Conservation (phyloP, 2,888 invertebrate genomes). For the Drosophila multiciliata region DNA sequence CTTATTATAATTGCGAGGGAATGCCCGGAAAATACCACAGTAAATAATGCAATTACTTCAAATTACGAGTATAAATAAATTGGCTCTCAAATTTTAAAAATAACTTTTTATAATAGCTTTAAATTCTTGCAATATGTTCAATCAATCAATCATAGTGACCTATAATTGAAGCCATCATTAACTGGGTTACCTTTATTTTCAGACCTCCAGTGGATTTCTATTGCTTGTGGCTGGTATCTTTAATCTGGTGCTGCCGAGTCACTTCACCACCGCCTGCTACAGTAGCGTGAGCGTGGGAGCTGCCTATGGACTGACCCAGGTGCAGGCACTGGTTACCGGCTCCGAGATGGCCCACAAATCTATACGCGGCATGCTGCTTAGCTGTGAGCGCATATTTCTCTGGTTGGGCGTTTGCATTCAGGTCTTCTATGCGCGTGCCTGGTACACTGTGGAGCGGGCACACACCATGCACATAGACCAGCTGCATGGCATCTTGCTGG, state of each 20-base stretch:
- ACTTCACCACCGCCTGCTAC: constrained; percentile 62
- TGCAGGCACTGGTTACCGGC: constrained; percentile 80
- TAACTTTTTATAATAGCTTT: neutral
- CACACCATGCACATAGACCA: constrained; percentile 79
- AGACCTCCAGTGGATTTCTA: constrained; percentile 80
- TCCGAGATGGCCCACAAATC: constrained; percentile 79
- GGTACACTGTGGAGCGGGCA: constrained; percentile 67
- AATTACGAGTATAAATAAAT: constrained; percentile 5
- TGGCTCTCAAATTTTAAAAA: neutral
- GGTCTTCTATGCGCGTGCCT: constrained; percentile 74
- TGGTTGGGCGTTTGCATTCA: constrained; percentile 83
- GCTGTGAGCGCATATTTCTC: constrained; percentile 80
- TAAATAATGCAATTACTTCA: neutral
- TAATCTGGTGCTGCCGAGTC: constrained; percentile 63
- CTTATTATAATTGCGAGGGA: neutral
- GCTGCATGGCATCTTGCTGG: constrained; percentile 77
- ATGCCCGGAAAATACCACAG: constrained; percentile 9
- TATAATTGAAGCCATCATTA: neutral
- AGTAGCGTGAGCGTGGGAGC: constrained; percentile 80
- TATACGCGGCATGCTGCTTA: constrained; percentile 79
- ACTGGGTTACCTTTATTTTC: constrained; percentile 1
- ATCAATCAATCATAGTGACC: neutral
- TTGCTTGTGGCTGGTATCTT: constrained; percentile 77
- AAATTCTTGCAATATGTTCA: neutral
- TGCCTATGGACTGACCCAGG: constrained; percentile 81